Conservation (phyloP, 2,888 invertebrate species). For the Tipula unca region DNA sequence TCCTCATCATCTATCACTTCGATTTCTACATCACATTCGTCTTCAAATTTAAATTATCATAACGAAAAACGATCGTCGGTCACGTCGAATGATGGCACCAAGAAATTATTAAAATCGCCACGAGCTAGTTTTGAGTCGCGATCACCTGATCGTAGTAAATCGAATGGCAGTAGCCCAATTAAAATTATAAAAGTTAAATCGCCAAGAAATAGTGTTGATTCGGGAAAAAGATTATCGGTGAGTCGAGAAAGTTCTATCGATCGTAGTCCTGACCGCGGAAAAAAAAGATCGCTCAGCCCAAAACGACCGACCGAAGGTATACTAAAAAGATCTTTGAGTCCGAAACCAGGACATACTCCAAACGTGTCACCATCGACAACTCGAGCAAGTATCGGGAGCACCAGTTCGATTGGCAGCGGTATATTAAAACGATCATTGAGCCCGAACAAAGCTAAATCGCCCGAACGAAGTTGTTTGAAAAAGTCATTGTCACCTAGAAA, state of each 20-base stretch:
- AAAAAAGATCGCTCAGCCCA: slow-evolving; percentile 36
- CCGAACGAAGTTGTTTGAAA: slow-evolving; percentile 39
- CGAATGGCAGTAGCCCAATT: slow-evolving; percentile 40
- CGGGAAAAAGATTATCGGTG: slow-evolving; percentile 36
- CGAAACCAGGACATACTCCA: slow-evolving; percentile 23
- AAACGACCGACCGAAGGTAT: slow-evolving; percentile 40
- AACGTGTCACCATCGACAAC: not conserved
- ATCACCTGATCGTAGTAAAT: slow-evolving; percentile 43
- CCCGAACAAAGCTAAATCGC: slow-evolving; percentile 39
- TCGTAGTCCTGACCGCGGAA: slow-evolving; percentile 32
- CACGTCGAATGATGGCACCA: not conserved
- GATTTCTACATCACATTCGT: not conserved
- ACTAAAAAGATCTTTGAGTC: slow-evolving; percentile 36
- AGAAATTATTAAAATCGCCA: slow-evolving; percentile 40
- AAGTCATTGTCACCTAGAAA: slow-evolving; percentile 33
- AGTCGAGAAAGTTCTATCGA: slow-evolving; percentile 40
- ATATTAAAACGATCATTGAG: slow-evolving; percentile 38
- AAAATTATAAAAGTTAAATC: slow-evolving; percentile 43
- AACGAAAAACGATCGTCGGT: slow-evolving; percentile 4
- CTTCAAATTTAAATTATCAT: not conserved
- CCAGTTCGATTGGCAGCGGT: slow-evolving; percentile 19
- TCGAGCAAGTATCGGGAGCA: slow-evolving; percentile 20
- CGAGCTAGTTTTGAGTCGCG: slow-evolving; percentile 49
- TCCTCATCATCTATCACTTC: not conserved
- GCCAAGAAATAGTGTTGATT: slow-evolving; percentile 50